Conservation (phyloP, 2,797 vertebrate genomes). For the Hydrocynus forskahlii region DNA sequence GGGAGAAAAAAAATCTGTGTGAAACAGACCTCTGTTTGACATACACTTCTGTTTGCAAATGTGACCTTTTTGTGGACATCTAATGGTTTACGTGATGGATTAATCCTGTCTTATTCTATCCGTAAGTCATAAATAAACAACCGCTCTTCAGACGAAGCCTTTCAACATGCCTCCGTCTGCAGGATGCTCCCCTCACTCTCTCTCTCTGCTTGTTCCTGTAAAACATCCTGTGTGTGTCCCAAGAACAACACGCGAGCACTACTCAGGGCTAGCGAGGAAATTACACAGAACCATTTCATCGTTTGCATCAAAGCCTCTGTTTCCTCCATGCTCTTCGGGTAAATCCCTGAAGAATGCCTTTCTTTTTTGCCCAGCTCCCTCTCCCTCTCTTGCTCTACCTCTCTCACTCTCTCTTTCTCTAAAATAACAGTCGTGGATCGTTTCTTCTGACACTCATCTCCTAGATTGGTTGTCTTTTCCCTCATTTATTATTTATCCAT, state of each 20-base stretch:
- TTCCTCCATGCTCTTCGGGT: constrained; percentile 34
- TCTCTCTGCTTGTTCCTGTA: constrained; percentile 45
- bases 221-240: constrained; percentile 55
- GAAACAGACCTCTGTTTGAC: constrained; percentile 2
- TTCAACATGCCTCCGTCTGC: constrained; percentile 24
- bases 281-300: constrained; percentile 55
- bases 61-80: constrained; percentile 4
- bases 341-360: constrained; percentile 40
- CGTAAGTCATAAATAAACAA: constrained; percentile 33
- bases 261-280: constrained; percentile 52
- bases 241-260: constrained; percentile 61
- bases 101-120: constrained; percentile 1
- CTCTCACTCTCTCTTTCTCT: constrained; percentile 4
- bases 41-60: not conserved
- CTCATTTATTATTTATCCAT: not conserved
- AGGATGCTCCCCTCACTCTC: not conserved
- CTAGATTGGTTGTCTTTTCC: not conserved
- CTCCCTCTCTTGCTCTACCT: constrained; percentile 5
- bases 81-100: constrained; percentile 8
- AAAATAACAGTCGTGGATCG: not conserved
- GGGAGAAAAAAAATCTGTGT: not conserved
- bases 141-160: constrained; percentile 10
- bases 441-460: not conserved
- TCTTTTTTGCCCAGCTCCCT: not conserved
- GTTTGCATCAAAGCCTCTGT: constrained; percentile 56